These are phyloP conservation scores for Anabacerthia variegaticeps DNA, from an alignment of 2,797 vertebrate genomes.

Conservation along the genomic window DNA sequence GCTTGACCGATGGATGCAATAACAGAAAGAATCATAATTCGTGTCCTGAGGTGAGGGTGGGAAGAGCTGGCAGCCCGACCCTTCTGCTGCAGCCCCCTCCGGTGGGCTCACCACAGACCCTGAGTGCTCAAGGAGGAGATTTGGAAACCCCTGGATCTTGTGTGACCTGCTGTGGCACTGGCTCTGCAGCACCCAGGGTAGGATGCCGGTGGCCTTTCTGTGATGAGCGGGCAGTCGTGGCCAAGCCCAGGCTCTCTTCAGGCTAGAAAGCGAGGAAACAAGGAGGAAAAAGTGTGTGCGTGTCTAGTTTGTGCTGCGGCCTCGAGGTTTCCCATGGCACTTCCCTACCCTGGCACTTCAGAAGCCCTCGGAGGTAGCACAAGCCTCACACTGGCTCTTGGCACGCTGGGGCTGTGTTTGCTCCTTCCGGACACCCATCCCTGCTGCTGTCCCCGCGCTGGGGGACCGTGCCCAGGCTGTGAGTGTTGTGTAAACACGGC, in stretches of 20 bases:
- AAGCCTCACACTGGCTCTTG: slow-evolving; percentile 11
- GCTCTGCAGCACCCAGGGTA: background rate
- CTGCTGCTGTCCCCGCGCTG: background rate
- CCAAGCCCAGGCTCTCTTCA: background rate
- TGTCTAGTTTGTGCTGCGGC: background rate
- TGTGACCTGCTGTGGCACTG: background rate
- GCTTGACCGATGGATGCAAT: slow-evolving; percentile 30
- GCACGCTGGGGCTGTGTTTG: background rate
- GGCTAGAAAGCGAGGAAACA: background rate
- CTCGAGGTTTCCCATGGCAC: background rate
- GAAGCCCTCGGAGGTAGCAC: background rate
- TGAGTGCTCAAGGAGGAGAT: background rate
- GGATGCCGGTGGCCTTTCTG: background rate
- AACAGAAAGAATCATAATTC: background rate
- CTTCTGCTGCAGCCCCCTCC: background rate
- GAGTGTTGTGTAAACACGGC: slow-evolving; percentile 47
- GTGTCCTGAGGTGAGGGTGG: background rate
- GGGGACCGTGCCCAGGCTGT: background rate
- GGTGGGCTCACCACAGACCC: background rate
- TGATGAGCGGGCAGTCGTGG: background rate
- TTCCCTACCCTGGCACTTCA: background rate
- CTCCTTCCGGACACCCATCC: background rate
- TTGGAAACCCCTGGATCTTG: rapidly evolving
- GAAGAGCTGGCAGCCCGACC: background rate
- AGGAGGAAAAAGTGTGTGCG: background rate